Base-by-base conservation (phyloP, 2,113 vertebrate species). In the Engystomops pustulosus region DNA sequence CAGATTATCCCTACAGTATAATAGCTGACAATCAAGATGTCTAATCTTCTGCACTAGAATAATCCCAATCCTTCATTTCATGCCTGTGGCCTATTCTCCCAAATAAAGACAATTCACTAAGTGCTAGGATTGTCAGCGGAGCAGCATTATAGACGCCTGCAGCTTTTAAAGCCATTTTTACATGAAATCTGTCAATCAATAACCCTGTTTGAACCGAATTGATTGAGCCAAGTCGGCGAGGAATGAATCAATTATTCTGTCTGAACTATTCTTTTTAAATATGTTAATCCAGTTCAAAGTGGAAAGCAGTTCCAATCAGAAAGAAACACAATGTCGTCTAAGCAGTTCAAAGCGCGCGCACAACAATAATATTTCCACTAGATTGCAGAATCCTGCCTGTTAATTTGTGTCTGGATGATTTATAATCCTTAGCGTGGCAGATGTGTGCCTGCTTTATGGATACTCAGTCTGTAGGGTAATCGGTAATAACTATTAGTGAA, bases 161-260 rank as follows among this genome's bases (percentile, higher is more conserved):
- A 87, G 81, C 81, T 79, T 49, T 79, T 78, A 85, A 84, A 83
- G 53, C 72, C 83, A 81, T 23, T 85, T 87, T 69, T 70, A 79
- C 82, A 53, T 83, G 80, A 67, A 83, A 86, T 85, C 71, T 85
- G 82, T 65, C 45, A 1, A 3, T 86, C 80, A 71, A 20, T 82
- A 86, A 14, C 68, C 83, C 70, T 87, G 67, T 83, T 82, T 83
- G 86, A 78, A 34, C 15, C 85, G 85, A 86, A 88, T 7, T 85
- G 86, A 72, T 82, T 15, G 67, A 86, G 41, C 1, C 1, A 81
- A 82, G 70, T 86, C 79, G 77, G 80, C 78, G 60, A 87, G 87
- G 80, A 60, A 71, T 85, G 36, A 44, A 72, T 88, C 88, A 86
- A 51, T 77, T 86, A 55, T 87, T 91, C 81, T 80, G 74, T 85